A percentile compares a stretch with the other conserved stretches of the same genome.
Conservation (phyloP, 1,140 invertebrate genomes). For the Helicoverpa zea region DNA sequence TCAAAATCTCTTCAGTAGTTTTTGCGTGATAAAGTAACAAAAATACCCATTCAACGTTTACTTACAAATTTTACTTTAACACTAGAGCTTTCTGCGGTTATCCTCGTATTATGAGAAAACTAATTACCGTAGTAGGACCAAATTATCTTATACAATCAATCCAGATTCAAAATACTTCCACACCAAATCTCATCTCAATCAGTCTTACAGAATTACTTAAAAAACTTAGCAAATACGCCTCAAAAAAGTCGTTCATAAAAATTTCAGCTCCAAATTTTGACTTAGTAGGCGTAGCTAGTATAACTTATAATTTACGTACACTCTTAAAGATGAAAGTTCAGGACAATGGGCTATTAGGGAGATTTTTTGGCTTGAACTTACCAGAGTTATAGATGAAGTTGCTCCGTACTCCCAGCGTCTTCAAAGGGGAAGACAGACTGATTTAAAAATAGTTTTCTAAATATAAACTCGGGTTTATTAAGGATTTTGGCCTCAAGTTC, state of each 20-base stretch:
- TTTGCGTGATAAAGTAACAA: no score
- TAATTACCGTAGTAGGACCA: no score
- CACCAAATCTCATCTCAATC: no score
- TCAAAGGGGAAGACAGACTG: constrained; percentile 38
- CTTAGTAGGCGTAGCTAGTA: constrained; percentile 11
- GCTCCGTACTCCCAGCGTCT: background rate
- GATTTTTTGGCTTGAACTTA: constrained; percentile 42
- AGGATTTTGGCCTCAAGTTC: constrained; percentile 47
- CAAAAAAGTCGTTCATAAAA: constrained; percentile 8
- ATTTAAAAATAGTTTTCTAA: constrained; percentile 52
- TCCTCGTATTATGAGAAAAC: no score
- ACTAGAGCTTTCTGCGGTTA: no score
- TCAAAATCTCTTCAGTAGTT: no score
- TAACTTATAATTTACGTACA: constrained; percentile 16
- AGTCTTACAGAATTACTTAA: no score
- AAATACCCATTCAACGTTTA: no score
- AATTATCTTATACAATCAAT: no score
- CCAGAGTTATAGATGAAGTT: constrained; percentile 25
- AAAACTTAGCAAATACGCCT: background rate
- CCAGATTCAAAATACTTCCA: no score
- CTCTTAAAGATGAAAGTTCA: constrained; percentile 37
- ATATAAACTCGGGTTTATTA: constrained; percentile 44
- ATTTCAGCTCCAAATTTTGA: constrained; percentile 13
- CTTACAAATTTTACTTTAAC: no score
- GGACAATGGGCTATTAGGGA: constrained; percentile 26